A percentile compares a stretch with the other conserved stretches of the same genome.
Evolutionary conservation across 1,140 invertebrate species (phyloP).

Genomic region (Trichogramma pretiosum): DNA sequence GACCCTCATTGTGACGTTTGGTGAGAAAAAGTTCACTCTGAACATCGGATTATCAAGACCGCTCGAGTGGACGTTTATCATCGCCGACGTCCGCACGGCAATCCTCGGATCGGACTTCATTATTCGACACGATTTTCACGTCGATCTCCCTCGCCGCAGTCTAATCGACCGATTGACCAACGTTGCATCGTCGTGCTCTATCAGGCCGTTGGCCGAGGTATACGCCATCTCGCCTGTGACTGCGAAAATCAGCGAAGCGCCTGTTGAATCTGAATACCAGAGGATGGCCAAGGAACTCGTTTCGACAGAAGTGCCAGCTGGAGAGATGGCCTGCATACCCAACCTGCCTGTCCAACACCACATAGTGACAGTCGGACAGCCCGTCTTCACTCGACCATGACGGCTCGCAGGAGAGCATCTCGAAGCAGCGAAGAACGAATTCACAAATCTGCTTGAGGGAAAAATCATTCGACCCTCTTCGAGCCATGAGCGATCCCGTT

Average conservation of each 20-base stretch:
- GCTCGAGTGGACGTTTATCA: no score
- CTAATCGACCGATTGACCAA: neutral
- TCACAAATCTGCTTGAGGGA: neutral
- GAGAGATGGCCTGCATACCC: neutral
- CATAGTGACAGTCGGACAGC: neutral
- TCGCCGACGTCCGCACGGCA: constrained; percentile 10
- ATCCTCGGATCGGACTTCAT: constrained; percentile 18
- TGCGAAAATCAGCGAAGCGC: neutral
- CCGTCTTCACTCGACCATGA: neutral
- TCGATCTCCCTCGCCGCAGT: neutral
- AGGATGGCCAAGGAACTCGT: neutral
- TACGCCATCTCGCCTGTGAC: neutral
- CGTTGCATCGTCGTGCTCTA: neutral
- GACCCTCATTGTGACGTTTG: constrained; percentile 11
- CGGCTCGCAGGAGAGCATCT: neutral
- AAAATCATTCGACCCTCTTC: neutral
- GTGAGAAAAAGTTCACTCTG: neutral
- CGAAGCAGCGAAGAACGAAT: neutral
- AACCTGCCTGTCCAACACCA: neutral
- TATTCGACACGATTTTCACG: no score
- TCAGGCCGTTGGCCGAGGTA: neutral
- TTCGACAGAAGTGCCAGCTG: neutral
- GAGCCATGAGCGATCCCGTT: neutral
- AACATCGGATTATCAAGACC: constrained; percentile 11
- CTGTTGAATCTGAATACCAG: neutral